Base-by-base conservation (phyloP, 2,113 vertebrate genomes). In the Plectropomus leopardus region DNA sequence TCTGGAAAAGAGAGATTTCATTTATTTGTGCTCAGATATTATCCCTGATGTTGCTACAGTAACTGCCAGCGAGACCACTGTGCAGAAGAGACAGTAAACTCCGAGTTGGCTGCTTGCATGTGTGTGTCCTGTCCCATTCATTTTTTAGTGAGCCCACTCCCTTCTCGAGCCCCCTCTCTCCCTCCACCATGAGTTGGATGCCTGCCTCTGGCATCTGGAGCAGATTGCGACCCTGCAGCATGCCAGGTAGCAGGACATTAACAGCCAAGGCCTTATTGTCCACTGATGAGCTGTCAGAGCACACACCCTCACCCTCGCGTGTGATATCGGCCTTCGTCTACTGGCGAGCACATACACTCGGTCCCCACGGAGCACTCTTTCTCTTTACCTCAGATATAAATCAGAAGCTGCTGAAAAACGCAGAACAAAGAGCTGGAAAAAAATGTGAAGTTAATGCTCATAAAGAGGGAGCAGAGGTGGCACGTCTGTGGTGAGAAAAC, bases 181-280 rank as follows among this genome's bases (percentile, higher is more conserved):
- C 4, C 42, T 7, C 71, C 60, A 76, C 78, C 61, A 55, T 15
- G n/a, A 80, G 81, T 86, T 92, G 91, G 90, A 86, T 4, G 79
- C 64, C 76, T 81, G 91, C 90, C 89, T 84, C 87, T 69, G 88
- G 88, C 90, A 92, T 90, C 88, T 92, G 90, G 83, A 90, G 85
- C 89, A 90, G 83, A 83, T 83, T 89, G 90, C 45, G 82, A 88
- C 85, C 80, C 82, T 76, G 87, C 79, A 79, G 78, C 53, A 63
- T 83, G 87, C 90, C 91, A 92, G 83, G 83, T 84, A 91, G 82
- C 83, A 84, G 89, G 83, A 89, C 90, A 86, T 90, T 89, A 90
- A 88, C 86, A 93, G 82, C 88, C 78, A 80, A 90, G 81, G 83
- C 87, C 88, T 88, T 88, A 91, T 91, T 89, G 91, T 92, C 84